phyloP scores from a whole-genome alignment of 2,888 invertebrate genomes.

The Chaetogeoica ovagalla region DNA sequence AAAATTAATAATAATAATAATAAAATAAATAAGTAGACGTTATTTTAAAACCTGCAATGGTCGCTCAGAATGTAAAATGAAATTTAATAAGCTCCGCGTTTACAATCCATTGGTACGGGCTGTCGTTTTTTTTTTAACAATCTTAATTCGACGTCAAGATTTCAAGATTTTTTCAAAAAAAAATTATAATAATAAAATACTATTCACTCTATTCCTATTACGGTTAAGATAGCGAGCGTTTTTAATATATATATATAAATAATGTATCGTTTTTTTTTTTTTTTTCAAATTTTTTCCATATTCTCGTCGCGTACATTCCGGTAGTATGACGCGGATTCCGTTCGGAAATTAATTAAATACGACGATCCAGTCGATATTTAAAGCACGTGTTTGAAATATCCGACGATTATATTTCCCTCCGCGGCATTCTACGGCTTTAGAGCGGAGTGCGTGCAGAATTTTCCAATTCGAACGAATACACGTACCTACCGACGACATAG shows the following conservation, averaged over 20 bases:
- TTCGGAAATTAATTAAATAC: slow-evolving; percentile 47
- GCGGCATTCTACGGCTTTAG: slow-evolving; percentile 31
- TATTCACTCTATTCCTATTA: too few species aligned
- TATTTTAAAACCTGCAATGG: too few species aligned
- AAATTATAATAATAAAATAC: too few species aligned
- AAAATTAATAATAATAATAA: too few species aligned
- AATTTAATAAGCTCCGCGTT: too few species aligned
- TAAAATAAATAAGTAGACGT: too few species aligned
- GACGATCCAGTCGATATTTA: slow-evolving; percentile 34
- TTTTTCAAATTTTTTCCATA: background rate
- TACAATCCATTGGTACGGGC: too few species aligned
- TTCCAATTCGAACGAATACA: slow-evolving; percentile 42
- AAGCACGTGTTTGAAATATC: slow-evolving; percentile 52
- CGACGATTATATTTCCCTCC: slow-evolving; percentile 43
- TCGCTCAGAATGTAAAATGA: too few species aligned
- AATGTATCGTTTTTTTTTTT: background rate
- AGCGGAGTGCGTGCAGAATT: slow-evolving; percentile 37
- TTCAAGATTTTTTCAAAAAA: too few species aligned
- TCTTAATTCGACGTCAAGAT: too few species aligned
- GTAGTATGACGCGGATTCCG: slow-evolving; percentile 14
- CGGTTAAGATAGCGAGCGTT: too few species aligned
- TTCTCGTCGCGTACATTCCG: slow-evolving; percentile 31
- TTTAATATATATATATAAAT: background rate
- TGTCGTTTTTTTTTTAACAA: too few species aligned
- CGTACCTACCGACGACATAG: background rate